Evolutionary conservation across 53 echinoderm and acorn worm genomes (phyloP).

Genomic region (Paelopatides confundens): DNA sequence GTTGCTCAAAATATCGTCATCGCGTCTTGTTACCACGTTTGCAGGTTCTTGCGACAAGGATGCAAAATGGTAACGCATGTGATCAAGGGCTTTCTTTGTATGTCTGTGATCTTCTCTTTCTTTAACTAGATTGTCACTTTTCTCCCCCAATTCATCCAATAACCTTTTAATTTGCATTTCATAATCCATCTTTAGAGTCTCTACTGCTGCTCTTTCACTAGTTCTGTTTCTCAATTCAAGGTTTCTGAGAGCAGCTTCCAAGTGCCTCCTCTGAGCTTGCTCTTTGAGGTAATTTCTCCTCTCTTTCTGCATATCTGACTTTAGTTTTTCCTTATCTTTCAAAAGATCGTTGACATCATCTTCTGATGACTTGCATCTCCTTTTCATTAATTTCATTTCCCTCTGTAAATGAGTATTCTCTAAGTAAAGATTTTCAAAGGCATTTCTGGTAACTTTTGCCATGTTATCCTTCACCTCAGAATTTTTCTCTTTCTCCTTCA

Average conservation of each 20-base stretch:
- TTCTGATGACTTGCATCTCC: conserved; percentile 15
- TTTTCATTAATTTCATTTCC: conserved; percentile 1
- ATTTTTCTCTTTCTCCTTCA: conserved; percentile 9
- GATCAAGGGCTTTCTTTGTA: conserved; percentile 28
- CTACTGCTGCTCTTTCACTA: not conserved
- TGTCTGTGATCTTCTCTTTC: conserved; percentile 21
- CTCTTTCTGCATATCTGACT: not conserved
- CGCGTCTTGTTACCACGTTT: not conserved
- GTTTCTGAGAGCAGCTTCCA: conserved; percentile 6
- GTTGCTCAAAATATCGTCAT: conserved; percentile 25
- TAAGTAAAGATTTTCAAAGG: conserved; percentile 4
- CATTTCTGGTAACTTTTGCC: not conserved
- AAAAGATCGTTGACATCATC: not conserved
- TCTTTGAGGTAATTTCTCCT: conserved; percentile 16
- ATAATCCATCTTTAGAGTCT: conserved; percentile 9
- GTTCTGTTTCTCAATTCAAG: not conserved
- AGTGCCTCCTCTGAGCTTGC: not conserved
- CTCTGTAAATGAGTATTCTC: conserved; percentile 23
- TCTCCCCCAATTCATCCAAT: not conserved
- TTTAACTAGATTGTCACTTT: not conserved
- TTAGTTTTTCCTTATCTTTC: not conserved
- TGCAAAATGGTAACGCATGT: conserved; percentile 36
- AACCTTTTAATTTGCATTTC: conserved; percentile 1
- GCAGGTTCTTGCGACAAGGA: not conserved
- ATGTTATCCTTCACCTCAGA: not conserved